Evolutionary conservation across 37 sponge, comb jelly and placozoan genomes (phyloP).

Genomic region (Cladorhizidae sp.): DNA sequence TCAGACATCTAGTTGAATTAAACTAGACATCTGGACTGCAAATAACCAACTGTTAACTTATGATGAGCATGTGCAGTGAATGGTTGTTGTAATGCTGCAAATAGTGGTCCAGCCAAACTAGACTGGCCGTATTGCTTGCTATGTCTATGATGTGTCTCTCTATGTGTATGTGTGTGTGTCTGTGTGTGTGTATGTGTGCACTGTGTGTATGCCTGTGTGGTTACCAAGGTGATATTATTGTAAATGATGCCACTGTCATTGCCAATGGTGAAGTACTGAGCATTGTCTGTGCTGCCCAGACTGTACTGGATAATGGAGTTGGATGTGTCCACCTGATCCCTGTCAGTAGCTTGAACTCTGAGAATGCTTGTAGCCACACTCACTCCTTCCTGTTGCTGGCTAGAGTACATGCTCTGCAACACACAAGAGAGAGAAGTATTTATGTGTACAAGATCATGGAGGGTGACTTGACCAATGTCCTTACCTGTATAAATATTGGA

Average conservation of each 20-base stretch:
- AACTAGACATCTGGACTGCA: too few relatives aligned
- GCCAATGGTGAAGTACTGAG: conserved; percentile 19
- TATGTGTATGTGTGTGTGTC: too few relatives aligned
- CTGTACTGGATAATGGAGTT: conserved; percentile 30
- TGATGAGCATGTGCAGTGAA: too few relatives aligned
- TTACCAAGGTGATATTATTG: conserved; percentile 20
- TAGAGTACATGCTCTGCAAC: neutral
- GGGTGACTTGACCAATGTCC: neutral
- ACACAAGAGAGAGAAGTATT: neutral
- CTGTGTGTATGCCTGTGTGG: neutral
- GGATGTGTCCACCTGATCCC: conserved; percentile 15
- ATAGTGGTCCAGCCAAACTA: too few relatives aligned
- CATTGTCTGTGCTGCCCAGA: neutral
- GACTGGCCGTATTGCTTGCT: too few relatives aligned
- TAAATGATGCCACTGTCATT: conserved; percentile 28
- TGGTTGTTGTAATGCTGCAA: too few relatives aligned
- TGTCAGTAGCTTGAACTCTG: conserved; percentile 51
- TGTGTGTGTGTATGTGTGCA: neutral
- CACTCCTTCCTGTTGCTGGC: conserved; percentile 16
- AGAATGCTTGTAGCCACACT: conserved; percentile 21
- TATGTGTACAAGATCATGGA: neutral
- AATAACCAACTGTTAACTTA: too few relatives aligned
- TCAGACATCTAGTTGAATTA: too few relatives aligned
- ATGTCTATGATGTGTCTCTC: too few relatives aligned
- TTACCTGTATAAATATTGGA: conserved; percentile 33